phyloP scores from a whole-genome alignment of 1,140 invertebrate species.

The Ips typographus region DNA sequence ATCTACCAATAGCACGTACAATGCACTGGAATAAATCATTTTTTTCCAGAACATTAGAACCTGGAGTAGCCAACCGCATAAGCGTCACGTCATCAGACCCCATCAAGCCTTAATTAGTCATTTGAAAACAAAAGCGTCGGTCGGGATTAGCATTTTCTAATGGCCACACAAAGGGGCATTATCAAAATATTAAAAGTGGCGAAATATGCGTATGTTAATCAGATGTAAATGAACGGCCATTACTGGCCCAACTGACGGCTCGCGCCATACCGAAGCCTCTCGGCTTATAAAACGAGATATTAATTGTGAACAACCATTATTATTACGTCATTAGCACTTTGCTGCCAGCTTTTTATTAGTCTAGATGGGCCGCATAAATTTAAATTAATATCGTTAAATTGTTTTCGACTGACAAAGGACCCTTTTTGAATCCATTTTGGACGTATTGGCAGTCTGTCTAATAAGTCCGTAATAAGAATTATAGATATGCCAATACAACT shows the following conservation, averaged over 20 bases:
- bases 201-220: conserved; percentile 36
- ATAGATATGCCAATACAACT: no score
- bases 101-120: not conserved
- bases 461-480: no score
- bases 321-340: conserved; percentile 51
- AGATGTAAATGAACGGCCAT: conserved; percentile 35
- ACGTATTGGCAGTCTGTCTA: no score
- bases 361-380: conserved; percentile 46
- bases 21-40: no score
- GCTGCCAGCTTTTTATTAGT: conserved; percentile 46
- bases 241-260: conserved; percentile 36
- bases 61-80: no score
- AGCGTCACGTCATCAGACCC: no score
- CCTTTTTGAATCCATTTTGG: no score
- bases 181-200: conserved; percentile 33
- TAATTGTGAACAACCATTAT: conserved; percentile 51
- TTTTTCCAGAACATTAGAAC: no score
- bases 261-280: conserved; percentile 38
- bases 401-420: conserved; percentile 10
- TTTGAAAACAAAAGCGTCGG: conserved; percentile 14
- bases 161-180: conserved; percentile 26
- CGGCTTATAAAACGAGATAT: conserved; percentile 45
- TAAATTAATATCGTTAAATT: conserved; percentile 44
- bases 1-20: no score
- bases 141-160: conserved; percentile 32